phyloP scores from a whole-genome alignment of 2,113 vertebrate species.

The Indicator maculatus region DNA sequence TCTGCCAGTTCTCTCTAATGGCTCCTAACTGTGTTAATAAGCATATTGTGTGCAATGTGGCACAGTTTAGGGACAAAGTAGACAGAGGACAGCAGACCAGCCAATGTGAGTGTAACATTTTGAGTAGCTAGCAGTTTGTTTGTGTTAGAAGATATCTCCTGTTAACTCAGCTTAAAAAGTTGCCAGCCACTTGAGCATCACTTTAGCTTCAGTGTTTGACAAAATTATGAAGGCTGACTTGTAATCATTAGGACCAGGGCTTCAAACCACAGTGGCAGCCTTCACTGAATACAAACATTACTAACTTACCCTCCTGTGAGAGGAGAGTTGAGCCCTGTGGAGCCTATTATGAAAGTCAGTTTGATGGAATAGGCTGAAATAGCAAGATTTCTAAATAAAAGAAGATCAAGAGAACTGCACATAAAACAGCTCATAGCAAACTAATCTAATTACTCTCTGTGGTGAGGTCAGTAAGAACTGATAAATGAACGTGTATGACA shows the following conservation, averaged over 20 bases:
- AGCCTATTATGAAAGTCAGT: constrained; percentile 18
- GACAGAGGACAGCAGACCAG: neutral
- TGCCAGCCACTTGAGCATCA: neutral
- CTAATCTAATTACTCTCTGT: constrained; percentile 17
- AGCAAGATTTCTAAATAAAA: constrained; percentile 22
- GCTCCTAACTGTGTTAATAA: constrained; percentile 38
- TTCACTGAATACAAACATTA: neutral
- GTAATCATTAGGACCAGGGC: neutral
- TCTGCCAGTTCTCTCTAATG: constrained; percentile 9
- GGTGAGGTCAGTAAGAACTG: neutral
- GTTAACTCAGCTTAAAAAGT: neutral
- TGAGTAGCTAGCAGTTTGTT: neutral
- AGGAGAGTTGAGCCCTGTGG: neutral
- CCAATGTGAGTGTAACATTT: neutral
- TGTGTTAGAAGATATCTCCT: neutral
- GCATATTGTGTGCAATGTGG: constrained; percentile 12
- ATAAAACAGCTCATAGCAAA: constrained; percentile 17
- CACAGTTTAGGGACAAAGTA: neutral
- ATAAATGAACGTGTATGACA: neutral
- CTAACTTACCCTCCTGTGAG: neutral
- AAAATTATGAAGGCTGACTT: neutral
- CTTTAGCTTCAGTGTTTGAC: neutral
- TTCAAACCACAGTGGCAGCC: neutral
- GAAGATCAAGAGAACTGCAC: neutral
- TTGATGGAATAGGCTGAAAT: constrained; percentile 22